A percentile compares a stretch with the other conserved stretches of the same genome.
These are phyloP conservation scores for Diloba caeruleocephala DNA, from an alignment of 2,888 invertebrate species.

Conservation along the genomic window DNA sequence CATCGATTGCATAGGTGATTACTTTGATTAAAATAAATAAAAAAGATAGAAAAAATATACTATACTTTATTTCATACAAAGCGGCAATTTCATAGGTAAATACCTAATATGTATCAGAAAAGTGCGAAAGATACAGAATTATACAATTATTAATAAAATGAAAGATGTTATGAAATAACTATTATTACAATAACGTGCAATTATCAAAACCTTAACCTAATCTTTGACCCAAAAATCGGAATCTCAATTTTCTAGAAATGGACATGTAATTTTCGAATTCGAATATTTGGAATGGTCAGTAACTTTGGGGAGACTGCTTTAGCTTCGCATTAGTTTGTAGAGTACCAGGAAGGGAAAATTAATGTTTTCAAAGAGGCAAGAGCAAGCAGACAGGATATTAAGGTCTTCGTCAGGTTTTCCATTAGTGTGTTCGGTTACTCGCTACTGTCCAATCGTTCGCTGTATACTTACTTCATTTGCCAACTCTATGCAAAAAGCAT, in stretches of 20 bases:
- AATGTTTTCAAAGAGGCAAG: slow-evolving; percentile 74
- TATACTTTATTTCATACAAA: no score
- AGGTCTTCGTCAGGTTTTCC: slow-evolving; percentile 73
- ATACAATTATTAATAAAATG: no score
- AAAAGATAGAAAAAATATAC: no score
- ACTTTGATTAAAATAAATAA: no score
- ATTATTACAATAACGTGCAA: not conserved
- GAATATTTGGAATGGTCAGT: slow-evolving; percentile 36
- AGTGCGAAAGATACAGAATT: no score
- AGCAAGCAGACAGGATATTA: slow-evolving; percentile 73
- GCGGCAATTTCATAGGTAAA: no score
- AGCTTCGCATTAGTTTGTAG: slow-evolving; percentile 42
- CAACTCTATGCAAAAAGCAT: slow-evolving; percentile 54
- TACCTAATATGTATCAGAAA: no score
- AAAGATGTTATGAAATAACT: no score
- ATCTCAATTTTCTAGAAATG: slow-evolving; percentile 10
- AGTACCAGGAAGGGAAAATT: slow-evolving; percentile 74
- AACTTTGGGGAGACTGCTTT: slow-evolving; percentile 50
- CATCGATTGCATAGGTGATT: no score
- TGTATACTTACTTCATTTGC: slow-evolving; percentile 54
- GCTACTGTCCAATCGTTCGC: slow-evolving; percentile 48
- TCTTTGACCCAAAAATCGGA: slow-evolving; percentile 1
- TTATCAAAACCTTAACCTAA: not conserved
- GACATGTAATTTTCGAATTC: slow-evolving; percentile 10
- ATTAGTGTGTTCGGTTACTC: slow-evolving; percentile 63